Evolutionary conservation across 2,888 invertebrate species (phyloP), one percentile per base, ranked within the genome.

Genomic region (Carterocephalus palaemon): DNA sequence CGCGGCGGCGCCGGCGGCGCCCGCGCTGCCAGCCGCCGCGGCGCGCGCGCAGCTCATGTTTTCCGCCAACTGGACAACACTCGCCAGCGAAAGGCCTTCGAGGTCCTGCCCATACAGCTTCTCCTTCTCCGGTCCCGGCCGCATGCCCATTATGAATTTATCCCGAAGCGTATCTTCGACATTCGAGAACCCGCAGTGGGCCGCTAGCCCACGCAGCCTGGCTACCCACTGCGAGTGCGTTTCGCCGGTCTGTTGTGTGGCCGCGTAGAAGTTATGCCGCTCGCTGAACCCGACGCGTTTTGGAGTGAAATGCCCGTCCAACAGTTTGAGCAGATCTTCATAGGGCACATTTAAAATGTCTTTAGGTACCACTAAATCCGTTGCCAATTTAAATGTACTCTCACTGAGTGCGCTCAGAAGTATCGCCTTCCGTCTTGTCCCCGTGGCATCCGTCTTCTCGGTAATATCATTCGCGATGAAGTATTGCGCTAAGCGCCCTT

Each of bases 141-240:
- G 12, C 58, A 58, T 54, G 0, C 52, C 54, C 53, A 54, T 55
- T 1, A 56, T 33, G 13, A 56, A 56, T 3, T 33, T 28, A 12
- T 57, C 57, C 1, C 54, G 38, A 4, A 56, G 12, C 2, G 51
- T 42, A 19, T 57, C 57, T 6, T 55, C 57, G 0, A 57, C 37
- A 9, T 17, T 32, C 2, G n/a, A n/a, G n/a, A n/a, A n/a, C n/a
- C n/a, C n/a, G n/a, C n/a, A n/a, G n/a, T n/a, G n/a, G n/a, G n/a
- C n/a, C n/a, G n/a, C n/a, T n/a, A n/a, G n/a, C n/a, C 17, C 9
- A 2, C 32, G 32, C 2, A 32, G 17, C 9, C 32, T 32, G 9
- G 32, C 16, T 4, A 17, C 32, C 32, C 32, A 32, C 9, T 32
- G 32, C 4, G 32, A 32, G 2, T n/a, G n/a, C n/a, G n/a, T n/a